Conservation (phyloP, 2,888 invertebrate genomes). For the Leptopterna dolabrata region DNA sequence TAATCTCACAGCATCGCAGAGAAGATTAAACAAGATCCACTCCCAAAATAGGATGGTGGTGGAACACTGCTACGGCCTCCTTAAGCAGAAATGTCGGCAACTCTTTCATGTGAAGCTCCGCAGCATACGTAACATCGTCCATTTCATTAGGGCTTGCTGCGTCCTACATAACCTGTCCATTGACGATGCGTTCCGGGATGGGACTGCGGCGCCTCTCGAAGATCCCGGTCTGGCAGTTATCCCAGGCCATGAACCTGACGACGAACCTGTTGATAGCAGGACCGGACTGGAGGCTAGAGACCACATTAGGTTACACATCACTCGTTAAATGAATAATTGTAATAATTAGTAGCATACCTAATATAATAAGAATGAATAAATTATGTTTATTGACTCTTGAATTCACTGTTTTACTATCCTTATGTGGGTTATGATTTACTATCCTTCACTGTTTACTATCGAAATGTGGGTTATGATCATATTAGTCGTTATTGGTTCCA, state of each 20-base stretch:
- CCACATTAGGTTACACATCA: background rate
- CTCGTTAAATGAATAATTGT: background rate
- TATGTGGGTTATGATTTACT: too few species aligned
- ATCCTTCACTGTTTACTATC: too few species aligned
- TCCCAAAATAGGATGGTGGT: background rate
- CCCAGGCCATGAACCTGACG: background rate
- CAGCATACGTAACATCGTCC: background rate
- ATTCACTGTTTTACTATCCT: background rate
- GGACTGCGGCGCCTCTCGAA: background rate
- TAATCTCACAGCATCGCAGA: background rate
- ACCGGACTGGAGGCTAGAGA: background rate
- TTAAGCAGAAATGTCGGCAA: conserved; percentile 24
- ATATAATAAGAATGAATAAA: background rate
- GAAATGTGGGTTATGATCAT: too few species aligned
- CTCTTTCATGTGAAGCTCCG: background rate
- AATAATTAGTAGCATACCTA: background rate
- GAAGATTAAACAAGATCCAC: background rate
- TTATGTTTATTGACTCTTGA: background rate
- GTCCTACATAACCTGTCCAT: conserved; percentile 16
- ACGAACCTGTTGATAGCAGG: background rate
- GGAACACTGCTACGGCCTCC: background rate
- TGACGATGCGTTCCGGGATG: background rate
- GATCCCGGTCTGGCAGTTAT: background rate
- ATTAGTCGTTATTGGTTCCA: too few species aligned
- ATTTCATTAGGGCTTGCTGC: conserved; percentile 21